Evolutionary conservation across 1,140 invertebrate genomes (phyloP).

Genomic region (Lasioglossum baleicum): DNA sequence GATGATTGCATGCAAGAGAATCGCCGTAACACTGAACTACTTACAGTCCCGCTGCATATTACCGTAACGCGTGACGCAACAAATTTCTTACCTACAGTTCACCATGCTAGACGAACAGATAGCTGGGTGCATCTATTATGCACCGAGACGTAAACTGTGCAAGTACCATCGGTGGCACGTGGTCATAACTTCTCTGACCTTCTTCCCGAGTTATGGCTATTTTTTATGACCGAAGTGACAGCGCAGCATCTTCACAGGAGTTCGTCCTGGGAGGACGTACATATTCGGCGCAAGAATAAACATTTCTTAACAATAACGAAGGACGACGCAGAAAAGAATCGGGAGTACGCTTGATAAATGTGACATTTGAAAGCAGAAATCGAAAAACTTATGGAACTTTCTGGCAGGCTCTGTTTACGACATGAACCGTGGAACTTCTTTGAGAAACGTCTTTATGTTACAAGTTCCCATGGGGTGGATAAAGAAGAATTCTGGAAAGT

Average conservation of each 20-base stretch:
- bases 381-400: too few species aligned
- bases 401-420: too few species aligned
- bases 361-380: too few species aligned
- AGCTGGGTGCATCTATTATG: neutral
- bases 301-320: too few species aligned
- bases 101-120: neutral
- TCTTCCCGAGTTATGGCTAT: neutral
- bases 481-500: too few species aligned
- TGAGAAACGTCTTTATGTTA: too few species aligned
- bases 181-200: constrained; percentile 1
- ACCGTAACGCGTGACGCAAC: constrained; percentile 18
- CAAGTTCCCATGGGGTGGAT: too few species aligned
- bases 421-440: too few species aligned
- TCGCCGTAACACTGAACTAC: constrained; percentile 38
- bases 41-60: constrained; percentile 1
- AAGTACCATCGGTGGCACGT: neutral
- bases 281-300: too few species aligned
- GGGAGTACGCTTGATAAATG: too few species aligned
- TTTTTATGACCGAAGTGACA: neutral
- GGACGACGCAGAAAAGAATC: too few species aligned
- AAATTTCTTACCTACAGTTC: constrained; percentile 6
- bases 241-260: neutral
- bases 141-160: neutral
- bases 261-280: neutral
- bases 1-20: constrained; percentile 11